Percentiles rank a stretch among this genome's conserved stretches.
Conservation (phyloP, 1,140 invertebrate genomes). For the Ceratosolen solmsi region DNA sequence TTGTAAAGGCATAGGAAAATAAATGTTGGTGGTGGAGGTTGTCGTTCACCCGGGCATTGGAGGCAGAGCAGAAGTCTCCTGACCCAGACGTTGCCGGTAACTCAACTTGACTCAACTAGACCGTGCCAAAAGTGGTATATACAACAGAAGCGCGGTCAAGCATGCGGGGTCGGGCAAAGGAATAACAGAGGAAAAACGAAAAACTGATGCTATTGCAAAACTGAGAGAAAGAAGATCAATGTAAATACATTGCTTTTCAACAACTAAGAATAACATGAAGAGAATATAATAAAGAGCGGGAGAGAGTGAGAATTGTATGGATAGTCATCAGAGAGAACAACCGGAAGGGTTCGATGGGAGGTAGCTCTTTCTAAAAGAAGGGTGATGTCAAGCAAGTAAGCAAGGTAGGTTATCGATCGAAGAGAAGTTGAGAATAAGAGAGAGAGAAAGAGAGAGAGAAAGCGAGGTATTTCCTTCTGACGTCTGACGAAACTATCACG, state of each 20-base stretch:
- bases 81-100: slow-evolving; percentile 60
- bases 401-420: slow-evolving; percentile 70
- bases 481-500: slow-evolving; percentile 74
- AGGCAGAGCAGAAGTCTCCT: slow-evolving; percentile 73
- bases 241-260: slow-evolving; percentile 64
- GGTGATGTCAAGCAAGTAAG: slow-evolving; percentile 51
- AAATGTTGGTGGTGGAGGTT: slow-evolving; percentile 66
- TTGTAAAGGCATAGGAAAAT: slow-evolving; percentile 56
- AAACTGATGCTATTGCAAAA: neutral
- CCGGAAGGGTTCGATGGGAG: slow-evolving; percentile 51
- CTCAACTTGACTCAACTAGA: slow-evolving; percentile 69
- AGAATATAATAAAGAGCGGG: neutral
- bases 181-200: slow-evolving; percentile 44
- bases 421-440: slow-evolving; percentile 13
- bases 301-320: slow-evolving; percentile 39
- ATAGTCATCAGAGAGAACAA: slow-evolving; percentile 52
- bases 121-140: slow-evolving; percentile 52
- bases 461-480: slow-evolving; percentile 57
- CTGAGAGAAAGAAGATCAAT: slow-evolving; percentile 45
- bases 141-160: neutral
- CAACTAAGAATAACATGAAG: slow-evolving; percentile 53
- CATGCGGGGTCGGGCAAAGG: slow-evolving; percentile 52
- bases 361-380: slow-evolving; percentile 54
- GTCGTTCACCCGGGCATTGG: slow-evolving; percentile 72
- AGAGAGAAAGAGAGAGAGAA: slow-evolving; percentile 11